Percentiles rank a stretch among this genome's conserved stretches.
Evolutionary conservation across 2,888 invertebrate genomes (phyloP).

Genomic region (Frankliniella intonsa): DNA sequence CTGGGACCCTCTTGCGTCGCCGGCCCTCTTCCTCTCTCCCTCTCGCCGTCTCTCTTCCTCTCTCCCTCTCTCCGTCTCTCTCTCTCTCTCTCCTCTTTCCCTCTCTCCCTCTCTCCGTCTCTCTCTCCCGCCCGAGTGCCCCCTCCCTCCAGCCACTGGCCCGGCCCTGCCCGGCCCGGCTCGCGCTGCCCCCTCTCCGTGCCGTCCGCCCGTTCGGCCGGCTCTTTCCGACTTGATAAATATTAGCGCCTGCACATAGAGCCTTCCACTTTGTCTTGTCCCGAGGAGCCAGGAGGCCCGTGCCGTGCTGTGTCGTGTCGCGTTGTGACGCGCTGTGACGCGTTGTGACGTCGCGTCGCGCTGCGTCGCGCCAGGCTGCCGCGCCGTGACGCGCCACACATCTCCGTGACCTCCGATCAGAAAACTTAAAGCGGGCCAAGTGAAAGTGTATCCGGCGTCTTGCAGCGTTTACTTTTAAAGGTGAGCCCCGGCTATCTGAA

Average conservation of each 20-base stretch:
- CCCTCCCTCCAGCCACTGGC: neutral
- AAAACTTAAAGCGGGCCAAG: no score
- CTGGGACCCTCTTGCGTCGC: no score
- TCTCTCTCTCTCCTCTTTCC: neutral
- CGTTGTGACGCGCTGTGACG: neutral
- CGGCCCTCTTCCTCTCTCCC: no score
- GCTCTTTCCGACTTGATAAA: conserved; percentile 18
- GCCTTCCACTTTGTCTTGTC: neutral
- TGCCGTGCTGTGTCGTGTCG: neutral
- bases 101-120: neutral
- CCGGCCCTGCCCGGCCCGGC: neutral
- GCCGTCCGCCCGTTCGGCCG: neutral
- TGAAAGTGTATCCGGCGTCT: no score
- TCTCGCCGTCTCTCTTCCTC: no score
- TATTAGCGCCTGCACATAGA: neutral
- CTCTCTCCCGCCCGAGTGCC: neutral
- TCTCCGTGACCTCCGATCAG: no score
- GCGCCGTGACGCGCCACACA: no score
- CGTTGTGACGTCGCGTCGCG: neutral
- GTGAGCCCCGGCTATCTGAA: no score
- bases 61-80: no score
- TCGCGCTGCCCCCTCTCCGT: neutral
- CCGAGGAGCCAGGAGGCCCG: neutral
- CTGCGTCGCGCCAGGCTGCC: no score
- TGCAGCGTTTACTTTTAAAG: no score